Conservation (phyloP, 2,113 vertebrate species). For the Pedionomus torquatus region DNA sequence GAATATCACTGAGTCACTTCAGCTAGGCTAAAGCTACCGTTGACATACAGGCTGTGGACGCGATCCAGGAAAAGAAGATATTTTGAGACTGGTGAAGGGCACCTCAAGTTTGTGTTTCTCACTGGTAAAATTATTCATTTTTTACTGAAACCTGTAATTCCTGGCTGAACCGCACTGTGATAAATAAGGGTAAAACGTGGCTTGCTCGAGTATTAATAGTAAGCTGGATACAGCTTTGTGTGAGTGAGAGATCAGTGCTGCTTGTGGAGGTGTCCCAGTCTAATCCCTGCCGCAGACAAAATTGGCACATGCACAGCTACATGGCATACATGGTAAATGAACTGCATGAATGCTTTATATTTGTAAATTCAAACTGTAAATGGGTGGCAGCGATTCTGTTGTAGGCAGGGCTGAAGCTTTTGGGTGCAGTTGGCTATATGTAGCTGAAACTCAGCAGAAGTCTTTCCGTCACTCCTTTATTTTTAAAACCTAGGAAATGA, state of each 20-base stretch:
- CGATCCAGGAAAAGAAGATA: conserved; percentile 46
- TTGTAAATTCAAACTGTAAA: neutral
- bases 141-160: conserved; percentile 26
- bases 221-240: neutral
- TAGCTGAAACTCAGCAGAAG: neutral
- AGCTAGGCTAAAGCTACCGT: neutral
- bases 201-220: conserved; percentile 38
- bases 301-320: conserved; percentile 8
- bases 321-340: neutral
- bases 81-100: conserved; percentile 31
- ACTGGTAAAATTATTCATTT: conserved; percentile 35
- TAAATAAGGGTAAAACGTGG: conserved; percentile 3
- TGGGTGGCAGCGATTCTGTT: neutral
- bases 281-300: neutral
- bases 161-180: neutral
- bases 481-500: neutral
- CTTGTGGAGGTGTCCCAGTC: conserved; percentile 1
- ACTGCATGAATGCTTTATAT: neutral
- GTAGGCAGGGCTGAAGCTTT: neutral
- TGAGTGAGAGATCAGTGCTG: conserved; percentile 12
- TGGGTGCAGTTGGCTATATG: neutral
- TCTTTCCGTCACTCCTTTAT: neutral
- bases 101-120: conserved; percentile 20
- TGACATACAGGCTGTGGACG: conserved; percentile 4
- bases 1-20: neutral